Conservation (phyloP, 1,140 invertebrate genomes). For the Drosophila setifemur region DNA sequence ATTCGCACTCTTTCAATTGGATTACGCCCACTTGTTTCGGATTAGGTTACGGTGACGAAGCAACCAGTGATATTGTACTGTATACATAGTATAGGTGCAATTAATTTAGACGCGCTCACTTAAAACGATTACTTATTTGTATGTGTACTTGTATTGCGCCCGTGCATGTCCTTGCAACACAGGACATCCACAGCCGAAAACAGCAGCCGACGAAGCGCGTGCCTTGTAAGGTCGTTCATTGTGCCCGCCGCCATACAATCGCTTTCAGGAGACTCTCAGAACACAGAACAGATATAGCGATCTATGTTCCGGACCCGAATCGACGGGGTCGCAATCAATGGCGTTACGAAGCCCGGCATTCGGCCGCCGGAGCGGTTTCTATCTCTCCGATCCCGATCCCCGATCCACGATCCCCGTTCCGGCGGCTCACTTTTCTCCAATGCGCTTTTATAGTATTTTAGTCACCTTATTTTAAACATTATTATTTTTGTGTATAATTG, state of each 20-base stretch:
- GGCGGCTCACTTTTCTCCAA: conserved; percentile 65
- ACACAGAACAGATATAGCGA: neutral
- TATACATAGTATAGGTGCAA: conserved; percentile 83
- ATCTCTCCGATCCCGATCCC: no score
- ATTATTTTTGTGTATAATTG: conserved; percentile 81
- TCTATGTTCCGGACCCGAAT: conserved; percentile 31
- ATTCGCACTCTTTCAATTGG: conserved; percentile 65
- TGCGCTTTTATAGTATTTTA: conserved; percentile 80
- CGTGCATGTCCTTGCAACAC: conserved; percentile 2
- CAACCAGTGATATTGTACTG: conserved; percentile 83
- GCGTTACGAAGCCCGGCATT: conserved; percentile 69
- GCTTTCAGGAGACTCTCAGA: conserved; percentile 77
- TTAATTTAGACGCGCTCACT: conserved; percentile 82
- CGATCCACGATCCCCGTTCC: conserved; percentile 2
- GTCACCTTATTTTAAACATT: conserved; percentile 79
- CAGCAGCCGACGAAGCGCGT: conserved; percentile 37
- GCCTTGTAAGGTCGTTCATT: conserved; percentile 79
- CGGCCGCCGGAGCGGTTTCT: conserved; percentile 51
- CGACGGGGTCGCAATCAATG: conserved; percentile 75
- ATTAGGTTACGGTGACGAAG: conserved; percentile 81
- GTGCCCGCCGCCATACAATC: conserved; percentile 49
- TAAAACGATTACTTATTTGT: conserved; percentile 68
- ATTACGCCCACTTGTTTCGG: conserved; percentile 71
- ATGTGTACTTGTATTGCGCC: conserved; percentile 41
- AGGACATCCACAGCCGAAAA: conserved; percentile 6